A percentile compares a stretch with the other conserved stretches of the same genome.
Conservation (phyloP, 2,797 vertebrate genomes). For the Huso huso region DNA sequence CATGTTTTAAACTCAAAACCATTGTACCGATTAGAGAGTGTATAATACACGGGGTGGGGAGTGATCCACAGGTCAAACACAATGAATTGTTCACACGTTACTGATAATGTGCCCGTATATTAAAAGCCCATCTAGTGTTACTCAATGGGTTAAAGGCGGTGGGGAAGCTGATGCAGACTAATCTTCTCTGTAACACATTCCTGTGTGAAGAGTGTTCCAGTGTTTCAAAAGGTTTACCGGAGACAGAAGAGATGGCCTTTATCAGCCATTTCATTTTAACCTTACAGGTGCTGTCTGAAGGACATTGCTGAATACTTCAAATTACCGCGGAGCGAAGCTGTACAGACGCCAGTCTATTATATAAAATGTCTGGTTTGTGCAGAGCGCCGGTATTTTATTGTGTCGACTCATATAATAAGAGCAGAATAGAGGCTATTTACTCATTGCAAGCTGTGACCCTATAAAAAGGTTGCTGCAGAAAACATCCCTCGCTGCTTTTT, state of each 20-base stretch:
- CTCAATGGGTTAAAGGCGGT: conserved; percentile 53
- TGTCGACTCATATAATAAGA: neutral
- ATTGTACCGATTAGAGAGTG: no score
- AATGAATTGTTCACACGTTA: no score
- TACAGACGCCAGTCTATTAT: conserved; percentile 23
- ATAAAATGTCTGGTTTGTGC: neutral
- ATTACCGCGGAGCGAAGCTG: conserved; percentile 9
- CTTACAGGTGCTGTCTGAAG: conserved; percentile 50
- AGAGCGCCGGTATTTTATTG: neutral
- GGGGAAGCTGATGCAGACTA: conserved; percentile 50
- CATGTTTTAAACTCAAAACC: no score
- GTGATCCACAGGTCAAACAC: no score
- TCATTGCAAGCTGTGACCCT: no score
- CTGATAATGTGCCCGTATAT: no score
- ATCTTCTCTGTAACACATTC: conserved; percentile 57
- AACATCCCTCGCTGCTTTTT: no score
- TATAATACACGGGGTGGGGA: no score
- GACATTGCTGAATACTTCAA: conserved; percentile 47
- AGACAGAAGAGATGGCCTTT: conserved; percentile 29
- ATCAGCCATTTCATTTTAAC: conserved; percentile 42
- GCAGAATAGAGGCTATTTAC: no score
- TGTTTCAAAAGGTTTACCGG: conserved; percentile 23
- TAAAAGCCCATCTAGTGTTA: no score
- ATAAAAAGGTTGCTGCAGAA: no score
- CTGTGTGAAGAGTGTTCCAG: conserved; percentile 50